phyloP scores from a whole-genome alignment of 2,113 vertebrate species.

The Alaudala cheleensis region DNA sequence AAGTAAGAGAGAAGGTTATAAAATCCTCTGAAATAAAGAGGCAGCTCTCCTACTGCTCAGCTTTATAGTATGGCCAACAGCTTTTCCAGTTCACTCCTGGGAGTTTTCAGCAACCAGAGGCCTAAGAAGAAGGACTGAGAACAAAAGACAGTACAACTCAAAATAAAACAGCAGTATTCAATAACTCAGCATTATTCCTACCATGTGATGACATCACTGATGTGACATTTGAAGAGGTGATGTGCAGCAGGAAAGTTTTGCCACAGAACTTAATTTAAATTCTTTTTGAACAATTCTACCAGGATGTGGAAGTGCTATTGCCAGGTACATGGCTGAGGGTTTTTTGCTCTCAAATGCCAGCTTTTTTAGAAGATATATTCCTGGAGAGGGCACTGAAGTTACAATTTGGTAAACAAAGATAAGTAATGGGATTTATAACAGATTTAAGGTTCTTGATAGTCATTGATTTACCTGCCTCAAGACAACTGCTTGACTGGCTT shows the following conservation, averaged over 20 bases:
- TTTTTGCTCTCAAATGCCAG: neutral
- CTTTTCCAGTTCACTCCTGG: neutral
- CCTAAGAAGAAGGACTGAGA: neutral
- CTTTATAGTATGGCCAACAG: neutral
- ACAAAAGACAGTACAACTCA: neutral
- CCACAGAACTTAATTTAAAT: neutral
- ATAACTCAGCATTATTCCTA: neutral
- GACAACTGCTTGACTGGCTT: slow-evolving; percentile 5
- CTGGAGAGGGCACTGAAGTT: neutral
- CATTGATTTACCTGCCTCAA: slow-evolving; percentile 41
- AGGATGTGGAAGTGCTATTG: neutral
- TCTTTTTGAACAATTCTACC: neutral
- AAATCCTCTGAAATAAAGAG: neutral
- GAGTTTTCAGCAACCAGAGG: neutral
- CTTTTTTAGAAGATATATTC: neutral
- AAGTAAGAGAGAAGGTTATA: neutral
- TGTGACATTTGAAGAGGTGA: neutral
- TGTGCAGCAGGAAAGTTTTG: neutral
- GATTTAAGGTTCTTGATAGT: slow-evolving; percentile 36
- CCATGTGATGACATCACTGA: neutral
- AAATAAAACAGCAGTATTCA: neutral
- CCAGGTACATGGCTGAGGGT: neutral
- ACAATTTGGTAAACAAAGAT: slow-evolving; percentile 50
- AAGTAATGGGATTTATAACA: slow-evolving; percentile 50
- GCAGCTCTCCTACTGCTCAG: neutral